Base-by-base conservation (phyloP, 1,140 invertebrate species). In the Lineus longissimus region DNA sequence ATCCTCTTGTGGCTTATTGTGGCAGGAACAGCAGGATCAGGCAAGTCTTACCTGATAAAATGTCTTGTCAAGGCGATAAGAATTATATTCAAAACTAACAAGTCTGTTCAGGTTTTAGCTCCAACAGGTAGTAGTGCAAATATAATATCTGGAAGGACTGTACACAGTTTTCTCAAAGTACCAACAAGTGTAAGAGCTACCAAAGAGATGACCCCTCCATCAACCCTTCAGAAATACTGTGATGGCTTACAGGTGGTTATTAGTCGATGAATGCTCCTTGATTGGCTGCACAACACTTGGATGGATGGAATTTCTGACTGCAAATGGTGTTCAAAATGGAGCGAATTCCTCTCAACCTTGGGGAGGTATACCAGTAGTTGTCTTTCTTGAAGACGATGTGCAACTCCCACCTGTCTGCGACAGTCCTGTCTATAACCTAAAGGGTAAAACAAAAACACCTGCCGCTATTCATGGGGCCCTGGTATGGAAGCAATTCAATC, bases 71-170 rank as follows among this genome's bases (percentile, higher is more conserved):
- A 64, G 43, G 31, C 54, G 13, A 62, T 66, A 9, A 33, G 57
- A 55, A 17, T 11, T 6, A 2, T 61, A n/a, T 68, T 70, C 31
- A 43, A 64, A 13, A 58, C 6, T 15, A 70, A 61, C 33, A 63
- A 65, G 47, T 41, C 43, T 33, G 59, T 68, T 17, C 66, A 68
- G 56, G 66, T 65, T 30, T 13, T 70, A 36, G 64, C 63, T 59
- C 65, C 69, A 23, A 67, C 65, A n/a, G 69, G 69, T 0, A 70
- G 67, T 17, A 67, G 65, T 63, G 62, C 62, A 2, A 70, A 70
- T 41, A 1, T 70, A 0, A 67, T 70, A 19, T 58, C 58, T 25
- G 65, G 65, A 22, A 55, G 58, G 0, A 67, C 68, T 2, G 19
- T 63, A 6, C 65, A 70, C 31, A 63, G 63, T 54, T 67, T 67